A percentile compares a stretch with the other conserved stretches of the same genome.
phyloP scores from a whole-genome alignment of 1,140 invertebrate genomes.

The Hylaeus volcanicus region DNA sequence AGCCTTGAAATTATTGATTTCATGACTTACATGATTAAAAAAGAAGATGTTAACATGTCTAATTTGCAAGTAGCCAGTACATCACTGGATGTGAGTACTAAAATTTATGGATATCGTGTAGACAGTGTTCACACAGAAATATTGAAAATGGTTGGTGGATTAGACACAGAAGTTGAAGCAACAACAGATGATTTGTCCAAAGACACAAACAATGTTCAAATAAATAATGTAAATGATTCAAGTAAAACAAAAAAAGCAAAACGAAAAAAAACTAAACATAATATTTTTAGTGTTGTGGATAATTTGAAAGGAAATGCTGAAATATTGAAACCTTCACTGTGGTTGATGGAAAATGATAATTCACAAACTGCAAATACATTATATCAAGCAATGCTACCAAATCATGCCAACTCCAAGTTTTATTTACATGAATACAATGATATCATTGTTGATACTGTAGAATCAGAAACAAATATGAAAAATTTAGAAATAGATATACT shows the following conservation, averaged over 20 bases:
- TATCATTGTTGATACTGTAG: slow-evolving; percentile 59
- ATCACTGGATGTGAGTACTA: slow-evolving; percentile 90
- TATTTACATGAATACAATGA: slow-evolving; percentile 66
- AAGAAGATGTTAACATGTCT: slow-evolving; percentile 84
- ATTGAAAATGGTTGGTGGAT: slow-evolving; percentile 87
- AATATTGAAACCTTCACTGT: slow-evolving; percentile 63
- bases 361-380: slow-evolving; percentile 73
- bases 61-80: slow-evolving; percentile 89
- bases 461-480: background rate
- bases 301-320: slow-evolving; percentile 77
- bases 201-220: slow-evolving; percentile 44
- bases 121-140: slow-evolving; percentile 89
- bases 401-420: slow-evolving; percentile 66
- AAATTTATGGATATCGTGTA: slow-evolving; percentile 91
- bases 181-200: slow-evolving; percentile 69
- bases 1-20: slow-evolving; percentile 90
- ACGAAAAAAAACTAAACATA: slow-evolving; percentile 64
- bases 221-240: slow-evolving; percentile 47
- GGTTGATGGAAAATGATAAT: slow-evolving; percentile 67
- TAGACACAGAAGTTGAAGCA: slow-evolving; percentile 81
- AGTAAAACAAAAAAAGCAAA: slow-evolving; percentile 66
- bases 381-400: slow-evolving; percentile 67
- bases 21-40: slow-evolving; percentile 87
- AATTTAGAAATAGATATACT: background rate
- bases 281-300: slow-evolving; percentile 74